Conservation (phyloP, 1,140 invertebrate species). For the Philaenus spumarius region DNA sequence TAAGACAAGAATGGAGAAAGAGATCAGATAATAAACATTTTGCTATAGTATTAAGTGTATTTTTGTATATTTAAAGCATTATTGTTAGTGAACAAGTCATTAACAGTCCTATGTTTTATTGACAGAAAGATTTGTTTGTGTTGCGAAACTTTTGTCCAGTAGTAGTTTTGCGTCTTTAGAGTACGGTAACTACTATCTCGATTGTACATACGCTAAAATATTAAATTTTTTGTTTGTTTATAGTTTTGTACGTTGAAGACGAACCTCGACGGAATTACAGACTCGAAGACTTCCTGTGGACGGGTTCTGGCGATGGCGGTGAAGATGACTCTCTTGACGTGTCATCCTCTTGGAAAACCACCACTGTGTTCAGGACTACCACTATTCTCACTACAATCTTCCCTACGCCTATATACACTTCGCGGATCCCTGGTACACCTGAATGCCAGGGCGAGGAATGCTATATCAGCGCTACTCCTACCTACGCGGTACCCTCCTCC, state of each 20-base stretch:
- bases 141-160: too few species aligned
- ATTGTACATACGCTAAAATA: too few species aligned
- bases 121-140: too few species aligned
- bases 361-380: conserved; percentile 43
- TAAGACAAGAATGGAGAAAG: too few species aligned
- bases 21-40: too few species aligned
- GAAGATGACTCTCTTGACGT: neutral
- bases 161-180: too few species aligned
- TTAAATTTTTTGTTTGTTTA: neutral
- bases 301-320: conserved; percentile 65
- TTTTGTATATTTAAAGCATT: too few species aligned
- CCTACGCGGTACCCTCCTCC: conserved; percentile 44
- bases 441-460: conserved; percentile 22
- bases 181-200: too few species aligned
- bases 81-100: too few species aligned
- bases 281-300: conserved; percentile 81
- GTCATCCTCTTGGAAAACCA: conserved; percentile 21
- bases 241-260: conserved; percentile 19
- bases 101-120: too few species aligned
- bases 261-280: conserved; percentile 46
- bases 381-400: conserved; percentile 17
- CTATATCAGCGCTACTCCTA: conserved; percentile 32
- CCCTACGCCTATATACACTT: conserved; percentile 16
- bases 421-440: conserved; percentile 14
- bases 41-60: too few species aligned